phyloP scores from a whole-genome alignment of 2,888 invertebrate species.

The Portevinia maculata region DNA sequence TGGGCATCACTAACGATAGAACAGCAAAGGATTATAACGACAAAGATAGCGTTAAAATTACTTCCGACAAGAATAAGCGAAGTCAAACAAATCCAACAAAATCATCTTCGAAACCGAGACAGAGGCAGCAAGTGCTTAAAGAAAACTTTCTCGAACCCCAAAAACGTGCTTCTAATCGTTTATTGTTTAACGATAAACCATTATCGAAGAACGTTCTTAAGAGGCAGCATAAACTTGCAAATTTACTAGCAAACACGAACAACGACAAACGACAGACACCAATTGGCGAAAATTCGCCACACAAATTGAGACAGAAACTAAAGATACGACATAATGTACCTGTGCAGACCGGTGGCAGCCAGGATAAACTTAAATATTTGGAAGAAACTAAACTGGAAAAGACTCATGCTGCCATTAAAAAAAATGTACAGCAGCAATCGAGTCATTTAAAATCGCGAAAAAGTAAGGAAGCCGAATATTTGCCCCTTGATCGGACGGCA shows the following conservation, averaged over 20 bases:
- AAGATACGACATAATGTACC: conserved; percentile 28
- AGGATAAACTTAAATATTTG: neutral
- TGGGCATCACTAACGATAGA: neutral
- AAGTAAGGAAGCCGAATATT: conserved; percentile 4
- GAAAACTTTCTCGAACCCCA: neutral
- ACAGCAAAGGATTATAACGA: conserved; percentile 3
- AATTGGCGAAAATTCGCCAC: neutral
- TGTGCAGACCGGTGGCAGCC: neutral
- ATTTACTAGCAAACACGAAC: neutral
- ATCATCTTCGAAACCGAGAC: conserved; percentile 10
- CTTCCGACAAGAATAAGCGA: neutral
- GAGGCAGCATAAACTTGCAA: conserved; percentile 1
- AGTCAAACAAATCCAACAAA: neutral
- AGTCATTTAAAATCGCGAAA: conserved; percentile 1
- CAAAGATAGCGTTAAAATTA: neutral
- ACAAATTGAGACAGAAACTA: conserved; percentile 5
- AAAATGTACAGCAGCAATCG: neutral
- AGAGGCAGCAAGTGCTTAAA: neutral
- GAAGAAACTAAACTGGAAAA: neutral
- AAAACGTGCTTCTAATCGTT: conserved; percentile 8
- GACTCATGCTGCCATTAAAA: conserved; percentile 1
- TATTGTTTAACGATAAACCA: conserved; percentile 15
- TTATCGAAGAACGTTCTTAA: neutral
- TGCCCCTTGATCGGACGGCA: neutral
- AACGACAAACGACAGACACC: neutral